A percentile compares a stretch with the other conserved stretches of the same genome.
These are phyloP conservation scores for Tenthredo distinguenda DNA, from an alignment of 2,888 invertebrate genomes.

Conservation along the genomic window DNA sequence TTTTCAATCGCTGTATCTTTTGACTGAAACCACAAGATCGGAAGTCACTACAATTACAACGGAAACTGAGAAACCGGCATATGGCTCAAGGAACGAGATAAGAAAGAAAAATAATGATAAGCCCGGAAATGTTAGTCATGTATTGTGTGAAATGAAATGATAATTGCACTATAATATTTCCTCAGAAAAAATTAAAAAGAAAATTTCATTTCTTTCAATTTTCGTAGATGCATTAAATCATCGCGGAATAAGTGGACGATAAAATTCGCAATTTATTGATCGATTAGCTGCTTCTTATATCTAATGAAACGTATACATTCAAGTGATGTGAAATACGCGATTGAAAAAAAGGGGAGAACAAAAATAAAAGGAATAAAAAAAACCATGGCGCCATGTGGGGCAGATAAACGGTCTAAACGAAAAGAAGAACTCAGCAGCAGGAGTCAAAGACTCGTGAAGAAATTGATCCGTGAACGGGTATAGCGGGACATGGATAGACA, in stretches of 20 bases:
- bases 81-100: not conserved
- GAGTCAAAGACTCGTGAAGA: slow-evolving; percentile 22
- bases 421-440: not conserved
- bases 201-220: not conserved
- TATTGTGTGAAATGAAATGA: not conserved
- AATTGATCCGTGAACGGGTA: slow-evolving; percentile 30
- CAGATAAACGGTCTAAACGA: slow-evolving; percentile 6
- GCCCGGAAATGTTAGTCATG: not conserved
- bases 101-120: not conserved
- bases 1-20: not conserved
- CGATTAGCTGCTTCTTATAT: not conserved
- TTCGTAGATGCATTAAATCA: not conserved
- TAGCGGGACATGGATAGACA: slow-evolving; percentile 5
- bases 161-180: not conserved
- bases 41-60: not conserved
- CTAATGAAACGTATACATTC: not conserved
- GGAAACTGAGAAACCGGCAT: not conserved
- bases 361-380: not conserved
- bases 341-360: not conserved
- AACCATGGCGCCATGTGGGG: not conserved
- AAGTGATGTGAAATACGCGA: not conserved
- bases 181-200: not conserved
- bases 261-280: not conserved
- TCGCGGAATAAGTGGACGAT: not conserved
- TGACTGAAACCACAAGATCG: slow-evolving; percentile 1